Percentiles rank a stretch among this genome's conserved stretches.
Conservation (phyloP, 1,140 invertebrate species). For the Lepeophtheirus salmonis region DNA sequence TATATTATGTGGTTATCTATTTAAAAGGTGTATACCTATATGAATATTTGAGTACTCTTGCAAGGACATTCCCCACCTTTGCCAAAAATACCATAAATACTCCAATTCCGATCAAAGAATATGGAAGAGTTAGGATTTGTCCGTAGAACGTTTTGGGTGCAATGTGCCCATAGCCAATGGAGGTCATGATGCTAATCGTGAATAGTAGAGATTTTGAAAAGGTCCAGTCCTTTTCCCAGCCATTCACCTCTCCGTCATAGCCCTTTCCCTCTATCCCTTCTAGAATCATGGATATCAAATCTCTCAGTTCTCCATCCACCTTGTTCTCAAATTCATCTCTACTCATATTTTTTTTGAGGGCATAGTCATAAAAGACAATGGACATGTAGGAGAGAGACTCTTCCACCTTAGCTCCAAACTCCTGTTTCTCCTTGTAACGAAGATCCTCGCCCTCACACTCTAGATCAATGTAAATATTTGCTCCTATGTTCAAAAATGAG, state of each 20-base stretch:
- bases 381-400: not conserved
- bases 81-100: constrained; percentile 25
- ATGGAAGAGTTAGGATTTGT: constrained; percentile 24
- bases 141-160: constrained; percentile 24
- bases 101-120: constrained; percentile 26
- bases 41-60: constrained; percentile 21
- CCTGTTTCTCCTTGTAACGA: not conserved
- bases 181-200: constrained; percentile 25
- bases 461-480: not conserved
- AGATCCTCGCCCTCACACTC: not conserved
- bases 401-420: not conserved
- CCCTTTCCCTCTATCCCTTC: constrained; percentile 18
- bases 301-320: constrained; percentile 21
- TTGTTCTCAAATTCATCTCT: constrained; percentile 13
- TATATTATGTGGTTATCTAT: not conserved
- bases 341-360: not conserved
- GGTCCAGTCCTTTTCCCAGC: constrained; percentile 24
- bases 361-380: not conserved
- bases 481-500: not conserved
- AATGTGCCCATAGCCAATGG: constrained; percentile 27
- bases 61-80: constrained; percentile 25
- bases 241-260: constrained; percentile 23
- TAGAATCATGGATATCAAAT: constrained; percentile 22
- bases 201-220: constrained; percentile 24
- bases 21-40: constrained; percentile 21